Percentiles rank a stretch among this genome's conserved stretches.
phyloP scores from a whole-genome alignment of 2,888 invertebrate genomes.

The Caenorhabditis angaria region DNA sequence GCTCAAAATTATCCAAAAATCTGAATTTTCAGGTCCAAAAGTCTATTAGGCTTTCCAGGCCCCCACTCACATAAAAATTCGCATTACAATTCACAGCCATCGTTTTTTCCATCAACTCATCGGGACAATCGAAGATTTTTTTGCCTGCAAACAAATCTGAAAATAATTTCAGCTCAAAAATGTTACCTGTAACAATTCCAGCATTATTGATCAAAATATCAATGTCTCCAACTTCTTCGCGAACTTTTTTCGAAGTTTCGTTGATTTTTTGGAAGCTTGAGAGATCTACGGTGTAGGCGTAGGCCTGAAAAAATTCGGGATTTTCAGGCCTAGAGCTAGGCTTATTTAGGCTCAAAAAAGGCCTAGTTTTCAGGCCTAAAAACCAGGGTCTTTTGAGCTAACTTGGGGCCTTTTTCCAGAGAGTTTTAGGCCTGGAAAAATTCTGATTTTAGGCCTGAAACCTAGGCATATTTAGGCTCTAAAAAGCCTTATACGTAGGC shows the following conservation, averaged over 20 bases:
- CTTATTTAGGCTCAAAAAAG: neutral
- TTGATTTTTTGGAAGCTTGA: slow-evolving; percentile 84
- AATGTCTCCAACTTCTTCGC: slow-evolving; percentile 82
- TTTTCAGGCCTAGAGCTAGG: neutral
- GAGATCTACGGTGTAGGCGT: slow-evolving; percentile 84
- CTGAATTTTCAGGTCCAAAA: too few species aligned
- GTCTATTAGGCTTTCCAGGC: too few species aligned
- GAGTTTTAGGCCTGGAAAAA: too few species aligned
- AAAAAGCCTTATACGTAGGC: too few species aligned
- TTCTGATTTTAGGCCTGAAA: too few species aligned
- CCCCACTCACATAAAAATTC: slow-evolving; percentile 89
- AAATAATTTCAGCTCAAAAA: neutral
- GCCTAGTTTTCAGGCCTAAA: neutral
- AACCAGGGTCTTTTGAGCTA: neutral
- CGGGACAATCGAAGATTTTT: slow-evolving; percentile 84
- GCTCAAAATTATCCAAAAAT: too few species aligned
- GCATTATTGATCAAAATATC: slow-evolving; percentile 90
- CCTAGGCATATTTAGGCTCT: too few species aligned
- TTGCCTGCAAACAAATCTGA: slow-evolving; percentile 76
- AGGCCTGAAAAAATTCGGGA: slow-evolving; percentile 74
- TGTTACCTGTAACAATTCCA: slow-evolving; percentile 80
- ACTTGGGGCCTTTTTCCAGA: too few species aligned
- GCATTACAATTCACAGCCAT: slow-evolving; percentile 89
- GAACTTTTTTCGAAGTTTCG: slow-evolving; percentile 69
- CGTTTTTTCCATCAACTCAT: slow-evolving; percentile 85